These are phyloP conservation scores for Festucalex cinctus DNA, from an alignment of 2,113 vertebrate genomes.

Conservation along the genomic window DNA sequence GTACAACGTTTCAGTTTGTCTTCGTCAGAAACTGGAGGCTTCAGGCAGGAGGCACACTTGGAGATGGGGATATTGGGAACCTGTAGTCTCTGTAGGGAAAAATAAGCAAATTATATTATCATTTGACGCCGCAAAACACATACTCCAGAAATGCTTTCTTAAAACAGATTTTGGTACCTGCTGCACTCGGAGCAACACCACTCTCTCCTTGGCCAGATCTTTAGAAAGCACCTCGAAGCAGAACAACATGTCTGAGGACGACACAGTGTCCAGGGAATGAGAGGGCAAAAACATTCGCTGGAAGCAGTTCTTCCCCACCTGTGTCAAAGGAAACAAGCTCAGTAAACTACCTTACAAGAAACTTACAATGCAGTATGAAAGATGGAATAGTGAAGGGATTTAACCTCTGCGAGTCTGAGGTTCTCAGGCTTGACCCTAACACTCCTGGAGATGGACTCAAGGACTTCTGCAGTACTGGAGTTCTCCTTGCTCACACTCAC, in stretches of 20 bases:
- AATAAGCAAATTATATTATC: not conserved
- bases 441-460: conserved; percentile 87
- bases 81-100: conserved; percentile 81
- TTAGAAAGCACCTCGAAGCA: conserved; percentile 94
- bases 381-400: not conserved
- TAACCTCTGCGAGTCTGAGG: conserved; percentile 88
- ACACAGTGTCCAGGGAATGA: conserved; percentile 84
- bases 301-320: conserved; percentile 90
- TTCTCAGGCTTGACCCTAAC: conserved; percentile 87
- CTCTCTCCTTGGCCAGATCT: conserved; percentile 90
- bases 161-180: conserved; percentile 75
- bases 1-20: conserved; percentile 94
- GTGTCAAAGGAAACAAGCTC: not conserved
- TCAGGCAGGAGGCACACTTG: conserved; percentile 93
- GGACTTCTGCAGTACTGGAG: conserved; percentile 87
- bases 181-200: conserved; percentile 87
- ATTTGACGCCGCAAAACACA: not conserved
- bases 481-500: conserved; percentile 97
- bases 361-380: not conserved
- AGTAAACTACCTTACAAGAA: not conserved
- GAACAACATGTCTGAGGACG: conserved; percentile 83
- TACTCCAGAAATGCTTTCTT: not conserved
- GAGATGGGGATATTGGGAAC: conserved; percentile 86
- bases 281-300: conserved; percentile 84
- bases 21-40: conserved; percentile 86